These are phyloP conservation scores for Molothrus ater DNA, from an alignment of 2,797 vertebrate genomes.

Conservation along the genomic window DNA sequence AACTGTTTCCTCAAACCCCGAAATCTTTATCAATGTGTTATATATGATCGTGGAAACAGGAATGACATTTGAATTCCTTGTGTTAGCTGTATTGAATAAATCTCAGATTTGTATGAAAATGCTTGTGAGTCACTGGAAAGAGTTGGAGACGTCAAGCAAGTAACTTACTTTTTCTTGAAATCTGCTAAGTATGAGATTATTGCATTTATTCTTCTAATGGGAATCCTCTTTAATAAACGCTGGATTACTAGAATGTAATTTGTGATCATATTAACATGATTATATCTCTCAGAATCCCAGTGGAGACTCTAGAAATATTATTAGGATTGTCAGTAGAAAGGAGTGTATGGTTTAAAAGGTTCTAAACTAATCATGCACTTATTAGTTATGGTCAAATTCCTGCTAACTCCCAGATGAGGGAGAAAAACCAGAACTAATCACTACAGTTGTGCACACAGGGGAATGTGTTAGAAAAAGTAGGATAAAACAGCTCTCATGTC, in stretches of 20 bases:
- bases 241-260: slow-evolving; percentile 50
- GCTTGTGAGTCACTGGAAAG: neutral
- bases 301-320: slow-evolving; percentile 29
- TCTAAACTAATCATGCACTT: slow-evolving; percentile 55
- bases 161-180: neutral
- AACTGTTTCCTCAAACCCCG: neutral
- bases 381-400: slow-evolving; percentile 53
- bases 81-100: neutral
- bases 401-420: neutral
- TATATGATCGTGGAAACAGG: neutral
- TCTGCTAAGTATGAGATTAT: neutral
- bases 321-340: slow-evolving; percentile 27
- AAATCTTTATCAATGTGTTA: neutral
- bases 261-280: slow-evolving; percentile 55
- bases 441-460: neutral
- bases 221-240: slow-evolving; percentile 48
- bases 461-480: neutral
- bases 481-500: neutral
- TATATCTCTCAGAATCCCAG: slow-evolving; percentile 41
- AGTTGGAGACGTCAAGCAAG: neutral
- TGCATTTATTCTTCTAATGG: slow-evolving; percentile 9
- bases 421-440: slow-evolving; percentile 51
- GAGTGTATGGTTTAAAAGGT: slow-evolving; percentile 45
- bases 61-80: neutral
- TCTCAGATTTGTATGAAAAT: neutral